phyloP scores from a whole-genome alignment of 2,113 vertebrate genomes.

The Hyperoodon ampullatus region DNA sequence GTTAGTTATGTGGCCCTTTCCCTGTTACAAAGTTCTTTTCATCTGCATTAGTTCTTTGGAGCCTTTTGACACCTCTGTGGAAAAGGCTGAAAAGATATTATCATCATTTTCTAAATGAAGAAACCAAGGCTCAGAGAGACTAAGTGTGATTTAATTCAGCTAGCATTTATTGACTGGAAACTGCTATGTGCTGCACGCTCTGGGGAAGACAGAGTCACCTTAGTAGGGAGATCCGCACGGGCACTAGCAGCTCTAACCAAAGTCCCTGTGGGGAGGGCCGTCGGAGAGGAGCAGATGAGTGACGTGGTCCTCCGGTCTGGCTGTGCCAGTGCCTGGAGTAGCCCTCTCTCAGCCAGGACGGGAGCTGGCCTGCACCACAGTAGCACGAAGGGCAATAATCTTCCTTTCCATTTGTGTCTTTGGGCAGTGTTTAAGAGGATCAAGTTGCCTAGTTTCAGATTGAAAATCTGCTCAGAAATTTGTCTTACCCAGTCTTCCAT shows the following conservation, averaged over 20 bases:
- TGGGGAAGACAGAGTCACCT: not conserved
- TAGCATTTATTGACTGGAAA: not conserved
- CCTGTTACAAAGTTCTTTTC: not conserved
- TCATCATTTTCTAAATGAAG: not conserved
- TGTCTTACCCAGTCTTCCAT: fast-evolving
- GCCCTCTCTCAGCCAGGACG: not conserved
- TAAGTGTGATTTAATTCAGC: not conserved
- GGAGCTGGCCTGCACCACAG: fast-evolving
- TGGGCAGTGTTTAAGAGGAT: not conserved
- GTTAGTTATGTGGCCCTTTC: not conserved
- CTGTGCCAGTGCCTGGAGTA: not conserved
- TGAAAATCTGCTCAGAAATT: not conserved
- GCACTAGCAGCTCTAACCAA: fast-evolving
- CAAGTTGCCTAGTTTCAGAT: not conserved
- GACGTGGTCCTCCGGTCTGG: too few species aligned
- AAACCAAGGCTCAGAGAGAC: not conserved
- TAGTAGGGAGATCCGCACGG: fast-evolving
- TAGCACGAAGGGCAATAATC: fast-evolving
- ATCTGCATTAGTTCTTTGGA: not conserved
- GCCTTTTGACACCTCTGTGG: not conserved
- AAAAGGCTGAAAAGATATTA: not conserved
- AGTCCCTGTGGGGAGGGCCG: fast-evolving
- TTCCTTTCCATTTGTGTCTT: not conserved
- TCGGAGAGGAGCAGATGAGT: not conserved
- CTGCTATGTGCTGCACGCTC: fast-evolving